phyloP scores from a whole-genome alignment of 2,113 vertebrate species.

The Drymodes brunneopygia region DNA sequence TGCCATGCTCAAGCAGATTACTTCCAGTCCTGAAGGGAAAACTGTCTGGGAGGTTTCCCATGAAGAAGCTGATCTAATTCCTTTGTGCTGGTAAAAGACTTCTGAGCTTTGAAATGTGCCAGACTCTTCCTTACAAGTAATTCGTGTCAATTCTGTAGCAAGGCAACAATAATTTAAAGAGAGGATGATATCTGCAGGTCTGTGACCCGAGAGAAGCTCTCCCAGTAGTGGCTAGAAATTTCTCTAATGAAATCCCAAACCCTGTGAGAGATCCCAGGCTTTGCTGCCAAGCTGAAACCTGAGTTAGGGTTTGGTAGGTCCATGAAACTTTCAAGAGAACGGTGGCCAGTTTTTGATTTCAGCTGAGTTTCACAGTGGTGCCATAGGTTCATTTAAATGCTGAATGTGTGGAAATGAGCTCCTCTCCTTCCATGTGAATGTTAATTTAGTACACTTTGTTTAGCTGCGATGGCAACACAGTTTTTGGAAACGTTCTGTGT shows the following conservation, averaged over 20 bases:
- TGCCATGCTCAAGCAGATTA: not conserved
- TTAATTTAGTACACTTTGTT: constrained; percentile 56
- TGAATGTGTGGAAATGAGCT: constrained; percentile 32
- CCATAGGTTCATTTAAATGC: constrained; percentile 32
- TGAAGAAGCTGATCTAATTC: not conserved
- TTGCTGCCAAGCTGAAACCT: constrained; percentile 37
- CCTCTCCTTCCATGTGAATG: constrained; percentile 30
- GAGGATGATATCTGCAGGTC: not conserved
- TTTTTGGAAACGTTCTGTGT: constrained; percentile 49
- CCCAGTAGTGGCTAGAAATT: not conserved
- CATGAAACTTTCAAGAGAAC: constrained; percentile 53
- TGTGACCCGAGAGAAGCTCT: not conserved
- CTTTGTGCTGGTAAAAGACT: not conserved
- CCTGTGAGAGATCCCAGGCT: not conserved
- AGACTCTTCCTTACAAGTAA: not conserved
- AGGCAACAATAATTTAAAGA: not conserved
- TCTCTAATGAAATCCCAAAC: constrained; percentile 28
- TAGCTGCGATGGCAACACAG: constrained; percentile 51
- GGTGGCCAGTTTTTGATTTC: constrained; percentile 41
- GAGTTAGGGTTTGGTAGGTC: constrained; percentile 2
- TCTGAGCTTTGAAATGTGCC: not conserved
- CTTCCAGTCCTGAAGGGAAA: not conserved
- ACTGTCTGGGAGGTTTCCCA: not conserved
- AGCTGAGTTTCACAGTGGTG: not conserved
- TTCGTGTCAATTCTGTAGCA: not conserved